Conservation (phyloP, 2,888 invertebrate genomes). For the Smittia aterrima region DNA sequence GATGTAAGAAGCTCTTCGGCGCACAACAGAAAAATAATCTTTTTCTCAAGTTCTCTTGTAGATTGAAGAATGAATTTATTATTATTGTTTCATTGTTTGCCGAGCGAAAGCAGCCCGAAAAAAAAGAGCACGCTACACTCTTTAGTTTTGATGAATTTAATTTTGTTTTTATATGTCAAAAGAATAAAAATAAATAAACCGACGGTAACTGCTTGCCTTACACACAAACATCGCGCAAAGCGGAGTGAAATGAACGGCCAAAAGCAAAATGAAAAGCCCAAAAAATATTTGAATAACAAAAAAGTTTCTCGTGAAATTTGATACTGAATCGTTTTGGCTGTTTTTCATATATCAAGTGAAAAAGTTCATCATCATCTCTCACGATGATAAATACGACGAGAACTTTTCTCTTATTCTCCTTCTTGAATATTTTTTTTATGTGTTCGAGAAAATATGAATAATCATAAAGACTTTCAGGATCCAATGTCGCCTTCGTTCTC, state of each 20-base stretch:
- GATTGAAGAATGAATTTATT: conserved; percentile 13
- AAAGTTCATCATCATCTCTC: conserved; percentile 12
- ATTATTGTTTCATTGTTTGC: conserved; percentile 17
- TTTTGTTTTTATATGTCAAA: neutral
- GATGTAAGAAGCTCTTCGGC: neutral
- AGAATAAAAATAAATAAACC: neutral
- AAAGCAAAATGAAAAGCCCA: neutral
- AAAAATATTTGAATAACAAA: conserved; percentile 34
- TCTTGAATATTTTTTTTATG: neutral
- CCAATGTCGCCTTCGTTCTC: neutral
- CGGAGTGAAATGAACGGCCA: neutral
- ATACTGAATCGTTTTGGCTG: conserved; percentile 24
- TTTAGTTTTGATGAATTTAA: neutral
- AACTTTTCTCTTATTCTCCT: neutral
- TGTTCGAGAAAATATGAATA: conserved; percentile 5
- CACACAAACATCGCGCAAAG: neutral
- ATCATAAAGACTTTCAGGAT: conserved; percentile 13
- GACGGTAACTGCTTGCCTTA: conserved; percentile 4
- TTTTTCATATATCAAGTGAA: conserved; percentile 36
- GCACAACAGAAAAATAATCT: neutral
- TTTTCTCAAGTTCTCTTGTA: neutral
- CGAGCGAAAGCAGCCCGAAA: neutral
- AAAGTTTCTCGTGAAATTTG: conserved; percentile 37
- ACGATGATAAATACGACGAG: neutral
- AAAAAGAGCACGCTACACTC: conserved; percentile 2